A percentile compares a stretch with the other conserved stretches of the same genome.
Conservation (phyloP, 2,797 vertebrate species). For the Muscicapa comitata region DNA sequence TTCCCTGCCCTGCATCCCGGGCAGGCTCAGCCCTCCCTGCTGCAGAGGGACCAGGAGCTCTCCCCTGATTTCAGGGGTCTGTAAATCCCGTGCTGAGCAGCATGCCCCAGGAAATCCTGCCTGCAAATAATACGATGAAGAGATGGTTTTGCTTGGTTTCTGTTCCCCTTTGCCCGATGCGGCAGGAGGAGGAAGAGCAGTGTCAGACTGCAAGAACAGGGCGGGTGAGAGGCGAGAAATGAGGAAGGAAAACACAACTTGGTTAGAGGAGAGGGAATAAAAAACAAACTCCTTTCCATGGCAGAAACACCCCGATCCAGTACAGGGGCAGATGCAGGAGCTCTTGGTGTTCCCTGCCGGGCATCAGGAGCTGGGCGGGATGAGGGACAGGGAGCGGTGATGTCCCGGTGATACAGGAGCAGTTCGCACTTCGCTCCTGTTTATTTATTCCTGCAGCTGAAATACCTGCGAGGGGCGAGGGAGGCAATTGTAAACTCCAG, state of each 20-base stretch:
- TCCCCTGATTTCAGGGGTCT: neutral
- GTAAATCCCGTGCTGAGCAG: rapidly evolving
- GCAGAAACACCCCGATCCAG: neutral
- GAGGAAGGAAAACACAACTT: neutral
- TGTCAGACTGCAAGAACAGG: rapidly evolving
- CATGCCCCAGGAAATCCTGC: neutral
- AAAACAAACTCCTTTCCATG: neutral
- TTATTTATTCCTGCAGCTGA: neutral
- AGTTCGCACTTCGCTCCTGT: neutral
- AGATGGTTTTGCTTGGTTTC: neutral
- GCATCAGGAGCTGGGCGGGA: neutral
- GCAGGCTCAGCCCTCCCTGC: neutral
- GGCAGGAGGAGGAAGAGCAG: neutral
- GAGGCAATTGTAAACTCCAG: neutral
- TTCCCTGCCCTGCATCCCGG: neutral
- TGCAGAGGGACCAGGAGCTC: neutral
- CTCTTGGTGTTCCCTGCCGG: rapidly evolving
- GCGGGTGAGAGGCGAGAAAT: neutral
- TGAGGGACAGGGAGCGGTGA: neutral
- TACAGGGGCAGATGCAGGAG: neutral
- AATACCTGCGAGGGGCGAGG: neutral
- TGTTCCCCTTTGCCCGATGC: neutral
- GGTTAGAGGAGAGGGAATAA: neutral
- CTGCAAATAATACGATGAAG: rapidly evolving
- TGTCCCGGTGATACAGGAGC: rapidly evolving